These are phyloP conservation scores for Malachius bipustulatus DNA, from an alignment of 2,888 invertebrate species.

Conservation along the genomic window DNA sequence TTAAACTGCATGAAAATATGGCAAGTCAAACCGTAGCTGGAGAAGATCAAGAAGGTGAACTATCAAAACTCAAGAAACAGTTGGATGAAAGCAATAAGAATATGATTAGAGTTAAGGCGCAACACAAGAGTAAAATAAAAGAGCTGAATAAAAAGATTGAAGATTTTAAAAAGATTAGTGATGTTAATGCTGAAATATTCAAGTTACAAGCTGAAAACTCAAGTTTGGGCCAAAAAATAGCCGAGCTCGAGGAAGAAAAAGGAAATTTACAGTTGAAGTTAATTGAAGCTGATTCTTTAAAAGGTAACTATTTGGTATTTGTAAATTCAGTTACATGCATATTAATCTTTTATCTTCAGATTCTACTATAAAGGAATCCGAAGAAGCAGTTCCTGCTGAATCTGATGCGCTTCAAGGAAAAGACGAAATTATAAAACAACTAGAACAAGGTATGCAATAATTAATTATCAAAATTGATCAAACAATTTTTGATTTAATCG, in stretches of 20 bases:
- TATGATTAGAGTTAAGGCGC: slow-evolving; percentile 63
- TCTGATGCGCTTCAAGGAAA: slow-evolving; percentile 24
- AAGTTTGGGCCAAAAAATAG: slow-evolving; percentile 59
- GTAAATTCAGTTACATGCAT: too few species aligned
- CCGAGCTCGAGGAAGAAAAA: slow-evolving; percentile 74
- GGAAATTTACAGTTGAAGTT: slow-evolving; percentile 79
- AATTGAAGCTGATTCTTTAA: slow-evolving; percentile 65
- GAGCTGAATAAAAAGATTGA: slow-evolving; percentile 65
- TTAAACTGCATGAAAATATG: slow-evolving; percentile 1
- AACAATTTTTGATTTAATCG: too few species aligned
- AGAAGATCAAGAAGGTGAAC: slow-evolving; percentile 27
- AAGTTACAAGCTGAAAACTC: slow-evolving; percentile 50
- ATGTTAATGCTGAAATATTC: slow-evolving; percentile 55
- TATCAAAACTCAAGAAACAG: slow-evolving; percentile 51
- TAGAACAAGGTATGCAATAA: slow-evolving; percentile 27
- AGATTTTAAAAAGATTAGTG: slow-evolving; percentile 52
- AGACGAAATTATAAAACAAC: slow-evolving; percentile 24
- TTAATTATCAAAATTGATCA: too few species aligned
- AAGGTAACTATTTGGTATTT: slow-evolving; percentile 42
- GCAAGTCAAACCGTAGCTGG: background rate
- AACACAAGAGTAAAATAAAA: slow-evolving; percentile 59
- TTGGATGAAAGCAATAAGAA: slow-evolving; percentile 64
- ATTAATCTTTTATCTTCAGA: slow-evolving; percentile 21
- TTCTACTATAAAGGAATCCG: slow-evolving; percentile 22
- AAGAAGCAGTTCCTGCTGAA: slow-evolving; percentile 26